Base-by-base conservation (phyloP, 1,140 invertebrate species). In the Notospermus geniculatus region DNA sequence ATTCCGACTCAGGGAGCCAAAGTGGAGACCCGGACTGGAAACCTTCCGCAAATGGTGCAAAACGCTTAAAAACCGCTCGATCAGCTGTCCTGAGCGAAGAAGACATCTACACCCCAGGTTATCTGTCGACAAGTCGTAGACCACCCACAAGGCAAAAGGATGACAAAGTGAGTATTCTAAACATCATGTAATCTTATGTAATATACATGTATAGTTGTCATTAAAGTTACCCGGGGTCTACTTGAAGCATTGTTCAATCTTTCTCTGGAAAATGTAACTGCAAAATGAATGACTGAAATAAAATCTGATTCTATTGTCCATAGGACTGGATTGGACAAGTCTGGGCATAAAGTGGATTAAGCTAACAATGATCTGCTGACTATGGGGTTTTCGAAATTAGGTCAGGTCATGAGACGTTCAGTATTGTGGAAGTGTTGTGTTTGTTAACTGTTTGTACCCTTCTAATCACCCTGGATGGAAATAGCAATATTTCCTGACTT, bases 301-400 rank as follows among this genome's bases (percentile, higher is more conserved):
- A 15, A 15, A 36, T 36, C 15, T 4, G 15, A 36, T 7, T 36
- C 32, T 36, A 36, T 36, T 36, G 32, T 36, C 32, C 4, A 15
- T 15, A 7, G 32, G 32, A 4, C 15, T 15, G 15, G 15, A 36
- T 15, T 36, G 32, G 32, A 36, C 32, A 36, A 36, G 32, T 36
- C 32, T 15, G 15, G 32, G 15, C 32, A 36, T 36, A 36, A 36
- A 36, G 4, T 36, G 32, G 32, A 36, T 36, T 36, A 36, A 36
- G 32, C 32, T 36, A 36, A 36, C 32, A 36, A 36, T 36, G 32
- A 15, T 36, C 32, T 7, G 32, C 32, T 36, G 32, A 36, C 32
- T 15, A 15, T 36, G 32, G 5, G 39, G 11, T 7, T 36, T 36
- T 36, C 32, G 4, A 36, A 36, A 36, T 36, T 13, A 83, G 82